Conservation (phyloP, 2,113 vertebrate species). For the Limnothrissa miodon region DNA sequence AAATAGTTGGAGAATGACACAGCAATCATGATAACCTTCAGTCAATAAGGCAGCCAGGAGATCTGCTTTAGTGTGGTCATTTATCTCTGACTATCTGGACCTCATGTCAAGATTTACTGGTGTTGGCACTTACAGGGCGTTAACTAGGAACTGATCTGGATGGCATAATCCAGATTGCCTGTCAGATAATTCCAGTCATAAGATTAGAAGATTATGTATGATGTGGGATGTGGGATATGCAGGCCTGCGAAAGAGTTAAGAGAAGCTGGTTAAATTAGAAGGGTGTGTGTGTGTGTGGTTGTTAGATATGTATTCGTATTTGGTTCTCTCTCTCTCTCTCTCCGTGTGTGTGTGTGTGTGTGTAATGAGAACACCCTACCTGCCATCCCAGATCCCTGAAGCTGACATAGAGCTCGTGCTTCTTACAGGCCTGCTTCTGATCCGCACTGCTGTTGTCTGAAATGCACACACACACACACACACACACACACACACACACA, state of each 20-base stretch:
- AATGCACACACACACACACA: constrained; percentile 8
- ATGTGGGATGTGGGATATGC: background rate
- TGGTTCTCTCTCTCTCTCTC: no score
- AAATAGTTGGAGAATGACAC: no score
- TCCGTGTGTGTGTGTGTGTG: background rate
- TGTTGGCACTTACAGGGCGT: background rate
- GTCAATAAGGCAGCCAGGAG: no score
- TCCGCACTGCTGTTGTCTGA: constrained; percentile 91
- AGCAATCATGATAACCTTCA: no score
- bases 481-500: constrained; percentile 2
- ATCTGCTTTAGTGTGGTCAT: no score
- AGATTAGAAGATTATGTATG: background rate
- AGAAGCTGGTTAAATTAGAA: background rate
- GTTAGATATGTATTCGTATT: no score
- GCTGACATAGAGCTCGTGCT: constrained; percentile 94
- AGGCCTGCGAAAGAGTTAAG: background rate
- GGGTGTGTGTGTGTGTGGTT: background rate
- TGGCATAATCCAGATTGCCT: background rate
- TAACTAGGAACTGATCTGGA: background rate
- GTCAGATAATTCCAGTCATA: background rate
- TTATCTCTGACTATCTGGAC: background rate
- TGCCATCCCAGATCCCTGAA: constrained; percentile 97
- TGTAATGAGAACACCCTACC: constrained; percentile 66
- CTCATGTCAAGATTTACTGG: background rate
- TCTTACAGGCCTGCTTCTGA: constrained; percentile 94